Conservation (phyloP, 2,797 vertebrate genomes). For the Mormyrus hasselquistii region DNA sequence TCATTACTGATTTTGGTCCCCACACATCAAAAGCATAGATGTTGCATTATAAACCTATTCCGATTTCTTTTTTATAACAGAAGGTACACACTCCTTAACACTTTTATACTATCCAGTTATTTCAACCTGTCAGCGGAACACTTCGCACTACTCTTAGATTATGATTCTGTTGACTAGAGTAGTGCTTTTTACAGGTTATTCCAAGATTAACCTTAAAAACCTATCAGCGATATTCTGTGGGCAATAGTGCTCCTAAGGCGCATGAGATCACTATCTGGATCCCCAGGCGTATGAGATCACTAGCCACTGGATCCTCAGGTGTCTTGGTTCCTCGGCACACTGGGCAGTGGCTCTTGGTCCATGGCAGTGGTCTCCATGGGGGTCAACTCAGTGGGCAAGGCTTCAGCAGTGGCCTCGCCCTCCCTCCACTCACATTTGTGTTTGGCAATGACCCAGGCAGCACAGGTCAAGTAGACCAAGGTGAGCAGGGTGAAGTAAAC, state of each 20-base stretch:
- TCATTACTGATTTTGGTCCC: background rate
- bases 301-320: background rate
- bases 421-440: slow-evolving; percentile 48
- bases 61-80: background rate
- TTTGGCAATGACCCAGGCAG: slow-evolving; percentile 48
- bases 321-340: slow-evolving; percentile 38
- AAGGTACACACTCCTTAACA: background rate
- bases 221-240: background rate
- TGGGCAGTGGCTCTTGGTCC: slow-evolving; percentile 45
- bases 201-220: background rate
- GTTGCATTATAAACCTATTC: background rate
- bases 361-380: slow-evolving; percentile 14
- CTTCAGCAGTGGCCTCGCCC: slow-evolving; percentile 10
- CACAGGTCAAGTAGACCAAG: slow-evolving; percentile 55
- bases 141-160: background rate
- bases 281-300: background rate
- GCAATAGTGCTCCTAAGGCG: background rate
- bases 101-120: background rate
- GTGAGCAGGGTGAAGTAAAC: slow-evolving; percentile 75
- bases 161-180: background rate
- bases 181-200: background rate
- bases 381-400: slow-evolving; percentile 45
- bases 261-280: background rate
- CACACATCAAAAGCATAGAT: background rate
- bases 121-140: background rate